Base-by-base conservation (phyloP, 2,888 invertebrate species). In the Cryptocephalus moraei region DNA sequence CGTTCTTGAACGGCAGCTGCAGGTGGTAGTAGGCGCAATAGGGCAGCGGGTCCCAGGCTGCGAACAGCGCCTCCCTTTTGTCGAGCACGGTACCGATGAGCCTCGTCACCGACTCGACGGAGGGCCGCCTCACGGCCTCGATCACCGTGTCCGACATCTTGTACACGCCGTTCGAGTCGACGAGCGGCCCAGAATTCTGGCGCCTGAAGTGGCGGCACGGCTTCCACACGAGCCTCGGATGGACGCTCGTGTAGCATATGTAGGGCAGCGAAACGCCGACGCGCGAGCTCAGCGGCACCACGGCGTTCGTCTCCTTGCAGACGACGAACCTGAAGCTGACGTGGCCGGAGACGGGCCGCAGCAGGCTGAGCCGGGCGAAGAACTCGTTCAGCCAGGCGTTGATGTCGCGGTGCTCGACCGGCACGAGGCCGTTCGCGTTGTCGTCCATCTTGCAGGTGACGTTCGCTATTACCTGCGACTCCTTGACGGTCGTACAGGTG, bases 11-110 rank as follows among this genome's bases (percentile, higher is more conserved):
- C 0, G 88, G 87, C 58, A 83, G 67, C 62, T 88, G 84, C 58
- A 90, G 80, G 64, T 87, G 87, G 69, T 89, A 89, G 65, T 87
- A 89, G 2, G 86, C 88, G 63, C 87, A 88, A 64, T 89, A 90
- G 0, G 90, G 90, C 58, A 90, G 65, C 6, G 90, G 90, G 64
- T 90, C 90, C 89, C 89, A 89, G 62, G 83, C 84, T 6, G 82
- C 78, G 62, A 90, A 90, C 1, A 90, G 71, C 0, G 86, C 88
- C 63, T 90, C 88, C 38, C 86, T 75, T 56, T 86, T 86, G 61
- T 88, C 86, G 56, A 88, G 65, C 34, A 86, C 82, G 0, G 81
- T 82, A 36, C 81, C 80, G 57, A 83, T 70, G 42, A 83, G 64
- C 61, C 79, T 78, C 13, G 78, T 77, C 6, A 83, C 75, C 1